Evolutionary conservation across 2,113 vertebrate species (phyloP), one percentile per base, ranked within the genome.

Genomic region (Sinocyclocheilus anophthalmus): DNA sequence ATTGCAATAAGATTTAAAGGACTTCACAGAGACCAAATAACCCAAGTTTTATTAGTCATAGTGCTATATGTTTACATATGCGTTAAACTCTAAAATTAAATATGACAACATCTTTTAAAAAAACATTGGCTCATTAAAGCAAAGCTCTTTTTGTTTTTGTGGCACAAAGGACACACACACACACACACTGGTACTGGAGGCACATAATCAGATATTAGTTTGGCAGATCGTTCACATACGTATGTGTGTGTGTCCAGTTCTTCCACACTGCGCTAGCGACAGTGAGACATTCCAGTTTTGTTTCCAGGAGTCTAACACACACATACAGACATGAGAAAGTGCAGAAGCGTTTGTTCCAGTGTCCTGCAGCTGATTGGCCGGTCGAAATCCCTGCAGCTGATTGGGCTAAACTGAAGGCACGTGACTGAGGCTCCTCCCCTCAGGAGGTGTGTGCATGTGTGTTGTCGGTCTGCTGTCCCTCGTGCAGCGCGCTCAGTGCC

Each of bases 401-500:
- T 33, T 33, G 30, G 30, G 0, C 67, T 4, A 8, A 0, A 20
- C 2, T 0, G 45, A 26, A 20, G 11, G 73, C 48, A 30, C 6
- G 1, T 76, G 75, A 5, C 3, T 11, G 70, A 45, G 70, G 39
- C 33, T n/a, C 33, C 39, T 0, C 39, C 33, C 80, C 12, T 59
- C 22, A 61, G 57, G 57, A 61, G 57, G 70, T 33, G 50, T 69
- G 55, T 65, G 0, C 30, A 33, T 33, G 30, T 33, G 30, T 92
- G 92, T 53, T 59, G 57, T 59, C 57, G 18, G 57, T 59, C 57
- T 59, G 57, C 57, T 96, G 96, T 33, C 96, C 96, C 94, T 99
- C 98, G 87, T 96, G 95, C 89, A 99, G 94, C 24, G 98, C 98
- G 0, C 96, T 96, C 96, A 97, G 95, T 59, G 98, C 96, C 70